Conservation (phyloP, 2,888 invertebrate genomes). For the Pseudococcus jackbeardsleyi region DNA sequence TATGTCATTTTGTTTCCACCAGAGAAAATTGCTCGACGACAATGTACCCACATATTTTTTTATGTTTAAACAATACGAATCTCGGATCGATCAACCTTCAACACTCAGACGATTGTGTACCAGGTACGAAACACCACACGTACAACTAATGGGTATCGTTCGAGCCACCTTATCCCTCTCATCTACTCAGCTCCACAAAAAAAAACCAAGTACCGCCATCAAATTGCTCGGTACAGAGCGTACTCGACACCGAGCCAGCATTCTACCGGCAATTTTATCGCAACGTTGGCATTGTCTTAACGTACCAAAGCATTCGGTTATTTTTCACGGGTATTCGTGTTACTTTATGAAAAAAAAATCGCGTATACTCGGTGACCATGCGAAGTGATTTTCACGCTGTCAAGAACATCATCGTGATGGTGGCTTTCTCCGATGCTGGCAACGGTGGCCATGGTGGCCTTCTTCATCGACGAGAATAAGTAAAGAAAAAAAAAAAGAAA, state of each 20-base stretch:
- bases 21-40: neutral
- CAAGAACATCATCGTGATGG: conserved; percentile 21
- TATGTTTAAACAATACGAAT: conserved; percentile 7
- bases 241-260: neutral
- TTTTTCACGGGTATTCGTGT: conserved; percentile 15
- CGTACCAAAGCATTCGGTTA: neutral
- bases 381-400: conserved; percentile 35
- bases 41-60: neutral
- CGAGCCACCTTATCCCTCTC: neutral
- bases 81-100: conserved; percentile 22
- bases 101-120: neutral
- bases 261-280: neutral
- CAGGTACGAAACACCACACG: neutral
- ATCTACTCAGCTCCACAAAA: neutral
- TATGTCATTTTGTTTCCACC: neutral
- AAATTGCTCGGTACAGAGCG: neutral
- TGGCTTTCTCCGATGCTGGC: neutral
- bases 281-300: conserved; percentile 32
- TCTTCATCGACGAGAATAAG: neutral
- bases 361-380: conserved; percentile 7
- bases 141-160: neutral
- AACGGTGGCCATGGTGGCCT: neutral
- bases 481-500: neutral
- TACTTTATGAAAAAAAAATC: neutral
- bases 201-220: neutral